Conservation (phyloP, 1,140 invertebrate genomes). For the Drosophila paulistorum region DNA sequence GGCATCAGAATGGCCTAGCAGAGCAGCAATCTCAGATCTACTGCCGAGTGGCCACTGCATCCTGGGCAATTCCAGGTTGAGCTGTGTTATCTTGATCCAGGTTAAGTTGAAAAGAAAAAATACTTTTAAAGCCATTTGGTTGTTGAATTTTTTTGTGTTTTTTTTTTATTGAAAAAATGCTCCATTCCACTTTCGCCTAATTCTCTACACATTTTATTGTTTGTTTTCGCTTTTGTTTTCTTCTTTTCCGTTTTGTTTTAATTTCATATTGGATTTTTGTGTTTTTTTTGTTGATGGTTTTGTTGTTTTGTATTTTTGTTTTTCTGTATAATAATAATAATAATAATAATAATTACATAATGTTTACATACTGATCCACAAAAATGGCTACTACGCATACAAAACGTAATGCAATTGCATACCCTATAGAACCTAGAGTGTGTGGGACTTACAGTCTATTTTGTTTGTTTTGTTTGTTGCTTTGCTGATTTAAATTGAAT, state of each 20-base stretch:
- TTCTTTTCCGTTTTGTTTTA: not conserved
- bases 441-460: conserved; percentile 68
- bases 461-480: conserved; percentile 65
- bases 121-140: conserved; percentile 12
- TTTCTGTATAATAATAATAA: conserved; percentile 66
- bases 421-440: conserved; percentile 65
- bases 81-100: no score
- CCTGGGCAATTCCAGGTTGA: no score
- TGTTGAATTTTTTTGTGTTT: conserved; percentile 46
- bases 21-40: no score
- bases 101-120: not conserved
- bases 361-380: conserved; percentile 74
- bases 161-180: conserved; percentile 81
- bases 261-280: conserved; percentile 29
- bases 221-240: conserved; percentile 20
- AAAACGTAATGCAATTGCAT: conserved; percentile 75
- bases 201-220: conserved; percentile 74
- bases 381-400: conserved; percentile 76
- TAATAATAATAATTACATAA: conserved; percentile 76
- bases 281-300: conserved; percentile 36
- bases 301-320: conserved; percentile 5
- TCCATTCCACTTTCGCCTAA: conserved; percentile 78
- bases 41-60: no score
- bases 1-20: no score
- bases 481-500: conserved; percentile 53